phyloP scores from a whole-genome alignment of 2,113 vertebrate genomes.

The Merops nubicus region DNA sequence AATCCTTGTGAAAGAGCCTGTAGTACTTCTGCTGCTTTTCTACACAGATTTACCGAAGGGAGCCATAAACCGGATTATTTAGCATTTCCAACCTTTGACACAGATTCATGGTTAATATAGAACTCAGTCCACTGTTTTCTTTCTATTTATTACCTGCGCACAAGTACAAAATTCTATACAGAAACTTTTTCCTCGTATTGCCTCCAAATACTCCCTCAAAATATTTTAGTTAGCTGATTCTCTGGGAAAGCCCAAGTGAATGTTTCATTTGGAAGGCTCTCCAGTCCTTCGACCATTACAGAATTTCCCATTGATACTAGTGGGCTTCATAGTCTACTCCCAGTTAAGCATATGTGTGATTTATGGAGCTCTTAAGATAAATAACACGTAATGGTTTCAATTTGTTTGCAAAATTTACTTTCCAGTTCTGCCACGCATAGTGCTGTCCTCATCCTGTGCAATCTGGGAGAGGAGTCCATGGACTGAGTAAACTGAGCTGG shows the following conservation, averaged over 20 bases:
- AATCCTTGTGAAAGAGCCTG: not conserved
- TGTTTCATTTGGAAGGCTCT: not conserved
- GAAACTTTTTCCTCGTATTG: not conserved
- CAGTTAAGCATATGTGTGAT: not conserved
- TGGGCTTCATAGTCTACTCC: not conserved
- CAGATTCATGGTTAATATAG: not conserved
- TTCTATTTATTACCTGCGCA: not conserved
- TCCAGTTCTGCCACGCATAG: not conserved
- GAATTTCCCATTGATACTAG: not conserved
- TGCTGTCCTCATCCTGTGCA: not conserved
- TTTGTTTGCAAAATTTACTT: constrained; percentile 3
- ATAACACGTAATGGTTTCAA: not conserved
- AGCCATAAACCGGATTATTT: not conserved
- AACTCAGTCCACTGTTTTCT: not conserved
- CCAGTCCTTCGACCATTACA: not conserved
- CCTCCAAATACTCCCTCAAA: not conserved
- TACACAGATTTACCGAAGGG: not conserved
- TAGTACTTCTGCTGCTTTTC: not conserved
- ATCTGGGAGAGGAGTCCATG: not conserved
- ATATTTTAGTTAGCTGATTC: not conserved
- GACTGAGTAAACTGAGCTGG: not conserved
- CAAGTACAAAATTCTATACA: not conserved
- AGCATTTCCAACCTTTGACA: not conserved
- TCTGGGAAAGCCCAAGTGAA: not conserved
- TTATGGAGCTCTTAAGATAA: not conserved